Base-by-base conservation (phyloP, 2,888 invertebrate genomes). In the Archaeoteleia sp. region DNA sequence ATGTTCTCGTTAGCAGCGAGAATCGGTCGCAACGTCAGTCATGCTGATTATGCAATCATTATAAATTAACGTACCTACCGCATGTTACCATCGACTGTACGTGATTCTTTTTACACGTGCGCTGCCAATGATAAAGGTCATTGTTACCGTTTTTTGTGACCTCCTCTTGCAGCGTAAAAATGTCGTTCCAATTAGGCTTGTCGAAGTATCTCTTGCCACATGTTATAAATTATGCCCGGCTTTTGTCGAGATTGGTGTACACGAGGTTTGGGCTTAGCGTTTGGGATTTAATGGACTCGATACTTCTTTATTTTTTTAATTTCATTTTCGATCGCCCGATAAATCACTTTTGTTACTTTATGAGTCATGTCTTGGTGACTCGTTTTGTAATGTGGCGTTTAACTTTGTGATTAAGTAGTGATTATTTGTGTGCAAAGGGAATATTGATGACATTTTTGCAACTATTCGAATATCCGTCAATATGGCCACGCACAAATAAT, bases 21-120 rank as follows among this genome's bases (percentile, higher is more conserved):
- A 65, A 65, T 65, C 63, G 57, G 63, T 57, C 63, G 45, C 63
- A 39, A 55, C 63, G 55, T 57, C 63, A 65, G 45, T 65, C 55
- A 57, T 51, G 45, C 39, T 35, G 55, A 65, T 65, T 65, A 57
- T 57, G 55, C 57, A 65, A 65, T 25, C 45, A 40, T 57, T 55
- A 51, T 65, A 57, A 57, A 57, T 65, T 57, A 65, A 57, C 20
- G 42, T 49, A 43, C 37, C 39, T 32, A 49, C 57, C 37, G 42
- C 25, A 29, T 1, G 39, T 32, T 43, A 10, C 32, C 37, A 23
- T 48, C 10, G 14, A 17, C 9, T 27, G 29, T 30, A 37, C 29
- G 48, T 42, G 23, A 48, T 53, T 46, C 43, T 35, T 42, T 48
- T 55, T 42, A 25, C 25, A 35, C 46, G 45, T 4, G 43, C 15